These are phyloP conservation scores for Oophaga pumilio DNA, from an alignment of 2,113 vertebrate species.

Conservation along the genomic window DNA sequence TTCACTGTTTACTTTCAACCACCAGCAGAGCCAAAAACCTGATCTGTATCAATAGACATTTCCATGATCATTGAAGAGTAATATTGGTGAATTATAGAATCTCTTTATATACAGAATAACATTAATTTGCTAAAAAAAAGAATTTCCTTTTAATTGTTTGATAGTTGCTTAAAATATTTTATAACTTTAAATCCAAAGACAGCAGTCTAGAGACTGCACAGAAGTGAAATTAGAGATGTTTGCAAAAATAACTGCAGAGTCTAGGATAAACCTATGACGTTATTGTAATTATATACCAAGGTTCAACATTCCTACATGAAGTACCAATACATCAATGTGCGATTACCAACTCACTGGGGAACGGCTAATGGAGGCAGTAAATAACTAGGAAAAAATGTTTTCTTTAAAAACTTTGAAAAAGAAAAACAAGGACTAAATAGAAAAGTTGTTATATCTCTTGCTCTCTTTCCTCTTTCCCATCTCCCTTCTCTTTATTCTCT, in stretches of 20 bases:
- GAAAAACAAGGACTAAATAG: not conserved
- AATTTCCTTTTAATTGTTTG: too few species aligned
- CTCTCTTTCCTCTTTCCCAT: too few species aligned
- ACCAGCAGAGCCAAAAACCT: too few species aligned
- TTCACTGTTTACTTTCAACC: too few species aligned
- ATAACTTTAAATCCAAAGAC: not conserved
- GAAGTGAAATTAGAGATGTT: not conserved
- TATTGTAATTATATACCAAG: not conserved
- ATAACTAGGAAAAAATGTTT: not conserved
- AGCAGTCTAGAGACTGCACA: not conserved
- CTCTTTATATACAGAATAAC: too few species aligned
- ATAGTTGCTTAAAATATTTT: too few species aligned
- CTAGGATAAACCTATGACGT: not conserved
- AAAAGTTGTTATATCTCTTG: not conserved
- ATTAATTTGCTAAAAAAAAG: too few species aligned
- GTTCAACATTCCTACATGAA: not conserved
- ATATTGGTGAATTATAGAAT: too few species aligned
- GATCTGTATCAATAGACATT: too few species aligned
- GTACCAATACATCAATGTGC: not conserved
- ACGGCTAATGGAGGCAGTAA: not conserved
- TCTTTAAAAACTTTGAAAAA: not conserved
- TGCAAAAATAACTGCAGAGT: not conserved
- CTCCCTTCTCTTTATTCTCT: too few species aligned
- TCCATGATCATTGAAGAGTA: too few species aligned
- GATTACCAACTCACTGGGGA: conserved; percentile 2